phyloP scores from a whole-genome alignment of 2,888 invertebrate species.

The Bembecia ichneumoniformis region DNA sequence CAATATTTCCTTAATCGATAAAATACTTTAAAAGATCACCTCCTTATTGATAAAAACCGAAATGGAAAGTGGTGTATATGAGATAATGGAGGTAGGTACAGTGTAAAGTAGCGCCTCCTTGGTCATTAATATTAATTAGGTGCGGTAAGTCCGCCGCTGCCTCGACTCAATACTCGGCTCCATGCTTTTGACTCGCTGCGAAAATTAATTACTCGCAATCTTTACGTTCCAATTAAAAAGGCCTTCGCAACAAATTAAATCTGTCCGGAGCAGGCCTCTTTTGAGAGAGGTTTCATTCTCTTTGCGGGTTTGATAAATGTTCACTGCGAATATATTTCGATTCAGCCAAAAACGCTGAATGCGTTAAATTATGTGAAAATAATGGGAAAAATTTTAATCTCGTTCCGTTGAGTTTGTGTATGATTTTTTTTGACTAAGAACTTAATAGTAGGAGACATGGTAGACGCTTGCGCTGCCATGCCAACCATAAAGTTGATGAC shows the following conservation, averaged over 20 bases:
- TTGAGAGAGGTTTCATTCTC: slow-evolving; percentile 71
- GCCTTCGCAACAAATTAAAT: slow-evolving; percentile 74
- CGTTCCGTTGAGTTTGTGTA: slow-evolving; percentile 33
- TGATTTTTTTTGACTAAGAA: slow-evolving; percentile 35
- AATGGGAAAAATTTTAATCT: slow-evolving; percentile 33
- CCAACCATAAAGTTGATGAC: no score
- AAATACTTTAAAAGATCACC: no score
- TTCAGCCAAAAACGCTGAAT: slow-evolving; percentile 50
- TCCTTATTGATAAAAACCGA: no score
- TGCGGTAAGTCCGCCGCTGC: slow-evolving; percentile 45
- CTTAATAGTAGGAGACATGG: slow-evolving; percentile 1
- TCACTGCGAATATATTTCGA: slow-evolving; percentile 63
- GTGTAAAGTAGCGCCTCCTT: slow-evolving; percentile 38
- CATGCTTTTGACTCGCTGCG: slow-evolving; percentile 71
- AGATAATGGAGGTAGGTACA: slow-evolving; percentile 38
- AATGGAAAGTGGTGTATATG: slow-evolving; percentile 26
- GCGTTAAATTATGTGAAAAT: slow-evolving; percentile 48
- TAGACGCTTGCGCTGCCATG: no score
- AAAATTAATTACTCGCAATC: slow-evolving; percentile 74
- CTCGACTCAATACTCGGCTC: slow-evolving; percentile 59
- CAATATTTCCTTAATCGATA: no score
- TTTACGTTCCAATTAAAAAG: slow-evolving; percentile 74
- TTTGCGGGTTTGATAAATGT: slow-evolving; percentile 72
- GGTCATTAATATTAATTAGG: slow-evolving; percentile 72
- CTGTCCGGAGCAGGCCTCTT: slow-evolving; percentile 70